Conservation (phyloP, 2,797 vertebrate species). For the Etheostoma perlongum region DNA sequence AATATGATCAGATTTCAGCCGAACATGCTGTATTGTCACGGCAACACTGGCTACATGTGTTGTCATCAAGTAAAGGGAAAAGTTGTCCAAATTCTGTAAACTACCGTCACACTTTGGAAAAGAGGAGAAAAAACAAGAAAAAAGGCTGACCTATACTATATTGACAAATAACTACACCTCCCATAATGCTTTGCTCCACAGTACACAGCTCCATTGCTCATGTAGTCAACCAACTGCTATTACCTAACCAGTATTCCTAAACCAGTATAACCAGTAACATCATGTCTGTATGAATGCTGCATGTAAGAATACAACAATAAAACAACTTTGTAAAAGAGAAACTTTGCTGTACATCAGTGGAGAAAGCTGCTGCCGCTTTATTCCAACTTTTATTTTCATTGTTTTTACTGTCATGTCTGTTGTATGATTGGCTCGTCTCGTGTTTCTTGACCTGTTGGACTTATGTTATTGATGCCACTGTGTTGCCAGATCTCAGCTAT, state of each 20-base stretch:
- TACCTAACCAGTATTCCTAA: constrained; percentile 19
- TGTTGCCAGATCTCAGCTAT: background rate
- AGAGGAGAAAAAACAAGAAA: background rate
- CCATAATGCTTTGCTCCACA: constrained; percentile 26
- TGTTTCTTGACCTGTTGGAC: no score
- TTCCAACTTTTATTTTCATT: background rate
- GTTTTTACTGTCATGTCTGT: background rate
- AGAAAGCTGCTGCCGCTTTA: background rate
- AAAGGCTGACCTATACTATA: background rate
- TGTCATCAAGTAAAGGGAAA: background rate
- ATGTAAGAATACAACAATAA: constrained; percentile 22
- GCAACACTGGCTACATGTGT: background rate
- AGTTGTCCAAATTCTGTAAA: background rate
- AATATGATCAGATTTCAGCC: background rate
- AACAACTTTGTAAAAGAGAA: background rate
- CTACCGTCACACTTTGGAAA: background rate
- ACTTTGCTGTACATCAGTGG: background rate
- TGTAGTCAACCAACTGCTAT: background rate
- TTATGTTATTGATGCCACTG: background rate
- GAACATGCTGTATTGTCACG: background rate
- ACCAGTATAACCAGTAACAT: constrained; percentile 28
- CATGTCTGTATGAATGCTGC: background rate
- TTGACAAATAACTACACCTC: constrained; percentile 8
- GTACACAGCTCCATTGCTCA: background rate
- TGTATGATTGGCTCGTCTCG: no score